Evolutionary conservation across 2,888 invertebrate species (phyloP), one percentile per base, ranked within the genome.

Genomic region (Catotricha subobsoleta): DNA sequence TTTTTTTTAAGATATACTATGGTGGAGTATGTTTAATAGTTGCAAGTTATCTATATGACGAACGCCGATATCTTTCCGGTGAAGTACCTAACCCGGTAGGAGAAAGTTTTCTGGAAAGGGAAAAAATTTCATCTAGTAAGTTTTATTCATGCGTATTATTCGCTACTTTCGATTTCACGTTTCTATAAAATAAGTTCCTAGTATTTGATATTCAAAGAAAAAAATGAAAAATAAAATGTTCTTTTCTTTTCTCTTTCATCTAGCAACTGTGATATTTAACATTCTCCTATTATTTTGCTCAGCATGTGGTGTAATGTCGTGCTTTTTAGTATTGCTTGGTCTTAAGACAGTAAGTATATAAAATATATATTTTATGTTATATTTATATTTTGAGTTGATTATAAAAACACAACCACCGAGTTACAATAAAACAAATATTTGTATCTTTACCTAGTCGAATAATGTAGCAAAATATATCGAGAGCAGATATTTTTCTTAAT

Each of bases 241-340:
- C 13, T 6, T 19, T 7, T 30, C 9, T 21, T 38, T 44, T 45
- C 39, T 44, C 49, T 50, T 52, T 57, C 52, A 72, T 73, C 37
- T 71, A 82, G 82, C 72, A n/a, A 76, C 80, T 21, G 72, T 81
- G 51, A 67, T 71, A 45, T 72, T 82, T 58, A 75, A 77, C 58
- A 69, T 79, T 46, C 67, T 72, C 19, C 65, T 79, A 43, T 64
- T 81, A 50, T 67, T 68, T 25, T 76, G 76, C 57, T 78, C 81
- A 39, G 65, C 72, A 4, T 61, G 72, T 47, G 81, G 83, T 5
- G 67, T 81, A 37, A 46, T 80, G 20, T 68, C 80, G 12, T 78
- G 80, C 39, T 52, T 74, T 8, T 56, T 81, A 31, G 66, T 83
- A 8, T 27, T 40, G 38, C 60, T 73, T 43, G 83, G 81, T 47